These are phyloP conservation scores for Hexactinellida sp. DNA, from an alignment of 37 sponge, comb jelly and placozoan species.

Conservation along the genomic window DNA sequence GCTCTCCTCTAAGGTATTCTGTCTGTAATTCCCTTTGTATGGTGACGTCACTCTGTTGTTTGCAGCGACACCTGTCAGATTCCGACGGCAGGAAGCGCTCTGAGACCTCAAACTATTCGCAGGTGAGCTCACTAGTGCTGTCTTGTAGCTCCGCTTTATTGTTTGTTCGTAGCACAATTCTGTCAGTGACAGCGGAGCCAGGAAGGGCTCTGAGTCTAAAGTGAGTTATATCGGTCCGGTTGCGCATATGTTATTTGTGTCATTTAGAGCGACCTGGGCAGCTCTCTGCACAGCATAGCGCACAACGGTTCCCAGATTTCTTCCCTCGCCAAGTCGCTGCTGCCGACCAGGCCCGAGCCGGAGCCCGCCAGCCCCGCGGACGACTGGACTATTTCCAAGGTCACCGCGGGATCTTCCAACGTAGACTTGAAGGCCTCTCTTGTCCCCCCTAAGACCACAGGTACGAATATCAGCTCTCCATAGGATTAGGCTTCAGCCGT, in stretches of 20 bases:
- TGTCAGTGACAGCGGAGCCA: neutral
- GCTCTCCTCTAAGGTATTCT: neutral
- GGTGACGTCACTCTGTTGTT: neutral
- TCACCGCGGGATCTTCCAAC: neutral
- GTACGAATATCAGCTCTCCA: neutral
- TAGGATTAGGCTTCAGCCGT: neutral
- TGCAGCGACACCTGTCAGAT: neutral
- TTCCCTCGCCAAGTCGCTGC: neutral
- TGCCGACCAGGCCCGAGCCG: neutral
- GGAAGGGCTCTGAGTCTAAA: neutral
- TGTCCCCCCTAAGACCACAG: neutral
- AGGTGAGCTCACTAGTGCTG: neutral
- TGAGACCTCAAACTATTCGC: neutral
- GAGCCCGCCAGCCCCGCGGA: neutral
- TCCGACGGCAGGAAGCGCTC: neutral
- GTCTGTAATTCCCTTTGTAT: neutral
- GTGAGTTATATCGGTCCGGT: neutral
- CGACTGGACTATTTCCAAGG: slow-evolving; percentile 6
- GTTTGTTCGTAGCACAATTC: neutral
- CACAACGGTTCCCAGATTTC: slow-evolving; percentile 8
- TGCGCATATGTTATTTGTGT: neutral
- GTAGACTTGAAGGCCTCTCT: neutral
- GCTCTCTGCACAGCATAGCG: neutral
- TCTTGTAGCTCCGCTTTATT: neutral
- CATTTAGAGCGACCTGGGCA: neutral